A percentile compares a stretch with the other conserved stretches of the same genome.
Evolutionary conservation across 2,888 invertebrate species (phyloP).

Genomic region (Gonocerus acuteangulatus): DNA sequence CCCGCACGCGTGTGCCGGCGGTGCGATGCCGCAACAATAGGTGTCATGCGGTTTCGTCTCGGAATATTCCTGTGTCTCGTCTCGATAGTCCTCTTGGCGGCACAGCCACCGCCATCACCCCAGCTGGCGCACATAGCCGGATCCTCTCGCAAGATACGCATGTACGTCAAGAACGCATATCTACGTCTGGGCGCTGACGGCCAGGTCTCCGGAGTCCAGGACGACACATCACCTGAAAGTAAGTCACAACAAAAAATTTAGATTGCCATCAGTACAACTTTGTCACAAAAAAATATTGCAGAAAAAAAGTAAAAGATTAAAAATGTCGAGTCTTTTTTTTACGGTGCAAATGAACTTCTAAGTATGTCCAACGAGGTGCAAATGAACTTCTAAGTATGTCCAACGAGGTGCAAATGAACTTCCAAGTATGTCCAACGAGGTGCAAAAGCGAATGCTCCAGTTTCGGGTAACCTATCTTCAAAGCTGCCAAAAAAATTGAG

Average conservation of each 20-base stretch:
- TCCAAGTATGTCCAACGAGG: no score
- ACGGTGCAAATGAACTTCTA: no score
- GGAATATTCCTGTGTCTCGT: conserved; percentile 46
- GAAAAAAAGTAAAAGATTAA: no score
- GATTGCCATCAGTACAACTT: not conserved
- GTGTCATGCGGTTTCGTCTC: conserved; percentile 23
- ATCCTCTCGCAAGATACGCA: conserved; percentile 69
- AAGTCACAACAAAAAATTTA: conserved; percentile 55
- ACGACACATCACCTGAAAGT: conserved; percentile 76
- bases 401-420: no score
- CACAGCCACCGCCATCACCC: conserved; percentile 43
- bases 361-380: no score
- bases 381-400: no score
- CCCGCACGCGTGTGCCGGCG: not conserved
- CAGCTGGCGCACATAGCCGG: conserved; percentile 57
- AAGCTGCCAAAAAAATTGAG: no score
- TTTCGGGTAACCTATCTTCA: no score
- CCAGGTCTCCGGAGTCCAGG: conserved; percentile 73
- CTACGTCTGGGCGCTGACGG: conserved; percentile 77
- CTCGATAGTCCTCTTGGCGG: conserved; percentile 43
- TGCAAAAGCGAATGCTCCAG: no score
- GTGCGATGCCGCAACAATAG: not conserved
- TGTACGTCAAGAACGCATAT: conserved; percentile 76
- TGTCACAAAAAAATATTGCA: not conserved
- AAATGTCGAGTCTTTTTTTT: no score